Percentiles rank a stretch among this genome's conserved stretches.
These are phyloP conservation scores for Hormiphora californensis DNA, from an alignment of 37 sponge, comb jelly and placozoan species.

Conservation along the genomic window DNA sequence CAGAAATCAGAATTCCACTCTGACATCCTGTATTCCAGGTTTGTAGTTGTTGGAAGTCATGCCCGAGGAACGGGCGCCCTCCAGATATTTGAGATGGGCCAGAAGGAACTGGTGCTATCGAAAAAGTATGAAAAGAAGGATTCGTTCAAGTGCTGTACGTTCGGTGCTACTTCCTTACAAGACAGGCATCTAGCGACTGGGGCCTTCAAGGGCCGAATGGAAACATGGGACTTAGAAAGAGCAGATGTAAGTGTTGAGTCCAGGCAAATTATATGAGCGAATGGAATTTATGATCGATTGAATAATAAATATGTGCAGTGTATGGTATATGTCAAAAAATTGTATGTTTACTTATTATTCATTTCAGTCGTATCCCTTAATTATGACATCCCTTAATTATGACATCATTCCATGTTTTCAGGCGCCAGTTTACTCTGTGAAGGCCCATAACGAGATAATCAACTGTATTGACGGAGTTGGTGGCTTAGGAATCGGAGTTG, in stretches of 20 bases:
- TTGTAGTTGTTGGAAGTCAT: constrained; percentile 84
- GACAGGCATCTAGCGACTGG: constrained; percentile 91
- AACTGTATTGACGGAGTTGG: constrained; percentile 91
- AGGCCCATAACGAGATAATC: constrained; percentile 78
- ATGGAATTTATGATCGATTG: neutral
- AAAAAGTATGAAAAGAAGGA: constrained; percentile 77
- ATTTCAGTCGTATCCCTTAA: too few relatives aligned
- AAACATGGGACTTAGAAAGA: constrained; percentile 71
- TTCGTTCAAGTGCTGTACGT: constrained; percentile 91
- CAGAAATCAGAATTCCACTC: neutral
- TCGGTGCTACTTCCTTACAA: constrained; percentile 84
- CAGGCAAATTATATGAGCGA: neutral
- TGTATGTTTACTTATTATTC: too few relatives aligned
- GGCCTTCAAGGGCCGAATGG: constrained; percentile 81
- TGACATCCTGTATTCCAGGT: constrained; percentile 48
- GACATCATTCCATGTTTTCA: constrained; percentile 34
- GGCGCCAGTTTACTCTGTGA: constrained; percentile 80
- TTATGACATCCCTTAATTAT: too few relatives aligned
- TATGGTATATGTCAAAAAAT: too few relatives aligned
- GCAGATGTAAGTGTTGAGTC: constrained; percentile 4
- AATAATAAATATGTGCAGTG: too few relatives aligned
- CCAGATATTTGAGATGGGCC: constrained; percentile 85
- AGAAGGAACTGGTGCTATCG: constrained; percentile 71
- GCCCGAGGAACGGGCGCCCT: constrained; percentile 93
- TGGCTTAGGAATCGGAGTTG: constrained; percentile 96